A percentile compares a stretch with the other conserved stretches of the same genome.
phyloP scores from a whole-genome alignment of 2,888 invertebrate genomes.

The Hypsopygia costalis region DNA sequence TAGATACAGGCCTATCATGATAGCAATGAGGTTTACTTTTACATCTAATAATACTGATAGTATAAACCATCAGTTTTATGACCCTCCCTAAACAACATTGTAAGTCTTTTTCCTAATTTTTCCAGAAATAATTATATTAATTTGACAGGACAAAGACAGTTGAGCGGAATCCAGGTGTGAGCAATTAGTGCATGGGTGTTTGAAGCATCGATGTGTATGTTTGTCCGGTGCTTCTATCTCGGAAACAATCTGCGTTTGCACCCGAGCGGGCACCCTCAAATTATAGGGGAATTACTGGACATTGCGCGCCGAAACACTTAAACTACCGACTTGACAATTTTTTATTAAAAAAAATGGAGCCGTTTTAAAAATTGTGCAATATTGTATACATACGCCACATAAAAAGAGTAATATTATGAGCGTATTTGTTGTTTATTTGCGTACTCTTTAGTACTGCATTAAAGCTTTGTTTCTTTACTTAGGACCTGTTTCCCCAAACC shows the following conservation, averaged over 20 bases:
- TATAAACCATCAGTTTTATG: neutral
- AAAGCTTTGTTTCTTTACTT: too few relatives aligned
- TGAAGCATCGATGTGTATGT: slow-evolving; percentile 23
- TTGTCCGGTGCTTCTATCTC: slow-evolving; percentile 41
- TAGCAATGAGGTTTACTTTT: too few relatives aligned
- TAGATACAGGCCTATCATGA: too few relatives aligned
- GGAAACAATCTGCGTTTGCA: slow-evolving; percentile 57
- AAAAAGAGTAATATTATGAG: too few relatives aligned
- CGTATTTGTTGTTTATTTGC: too few relatives aligned
- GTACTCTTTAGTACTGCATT: too few relatives aligned
- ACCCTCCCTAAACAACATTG: neutral
- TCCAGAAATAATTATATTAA: slow-evolving; percentile 1
- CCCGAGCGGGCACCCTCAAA: slow-evolving; percentile 67
- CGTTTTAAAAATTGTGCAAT: too few relatives aligned
- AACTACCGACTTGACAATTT: slow-evolving; percentile 28
- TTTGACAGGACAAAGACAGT: slow-evolving; percentile 18
- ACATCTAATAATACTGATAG: too few relatives aligned
- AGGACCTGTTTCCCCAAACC: too few relatives aligned
- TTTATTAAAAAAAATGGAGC: too few relatives aligned
- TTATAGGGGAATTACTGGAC: slow-evolving; percentile 62
- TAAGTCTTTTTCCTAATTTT: neutral
- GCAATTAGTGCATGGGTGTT: slow-evolving; percentile 42
- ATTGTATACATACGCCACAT: too few relatives aligned
- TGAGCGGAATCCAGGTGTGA: slow-evolving; percentile 40
- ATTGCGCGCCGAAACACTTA: slow-evolving; percentile 24